Evolutionary conservation across 2,797 vertebrate species (phyloP).

Genomic region (Brotula barbata): DNA sequence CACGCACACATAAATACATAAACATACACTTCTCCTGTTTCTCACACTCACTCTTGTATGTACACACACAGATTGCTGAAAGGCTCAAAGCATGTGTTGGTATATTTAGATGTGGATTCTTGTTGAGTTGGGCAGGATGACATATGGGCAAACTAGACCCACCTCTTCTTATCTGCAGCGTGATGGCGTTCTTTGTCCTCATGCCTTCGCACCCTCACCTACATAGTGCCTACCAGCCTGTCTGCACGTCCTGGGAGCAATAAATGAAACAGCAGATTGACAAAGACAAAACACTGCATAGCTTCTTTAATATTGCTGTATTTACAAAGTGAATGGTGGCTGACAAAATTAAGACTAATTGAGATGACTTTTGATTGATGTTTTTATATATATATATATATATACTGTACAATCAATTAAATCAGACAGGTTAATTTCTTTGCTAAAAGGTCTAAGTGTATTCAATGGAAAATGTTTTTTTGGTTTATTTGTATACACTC

Average conservation of each 20-base stretch:
- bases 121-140: constrained; percentile 27
- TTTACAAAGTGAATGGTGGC: neutral
- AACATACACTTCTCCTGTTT: constrained; percentile 20
- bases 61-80: constrained; percentile 43
- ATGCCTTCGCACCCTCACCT: constrained; percentile 16
- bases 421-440: too few species aligned
- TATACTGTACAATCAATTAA: too few species aligned
- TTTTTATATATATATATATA: too few species aligned
- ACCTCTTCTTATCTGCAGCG: constrained; percentile 18
- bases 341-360: neutral
- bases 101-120: constrained; percentile 55
- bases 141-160: constrained; percentile 24
- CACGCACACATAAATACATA: constrained; percentile 12
- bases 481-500: too few species aligned
- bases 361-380: neutral
- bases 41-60: constrained; percentile 48
- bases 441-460: too few species aligned
- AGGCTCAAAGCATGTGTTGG: constrained; percentile 43
- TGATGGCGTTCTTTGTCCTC: constrained; percentile 19
- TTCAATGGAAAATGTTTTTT: too few species aligned
- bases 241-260: constrained; percentile 32
- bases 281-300: constrained; percentile 11
- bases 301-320: neutral
- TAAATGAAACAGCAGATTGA: neutral
- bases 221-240: constrained; percentile 12